A percentile compares a stretch with the other conserved stretches of the same genome.
These are phyloP conservation scores for Papilio machaon DNA, from an alignment of 1,140 invertebrate species.

Conservation along the genomic window DNA sequence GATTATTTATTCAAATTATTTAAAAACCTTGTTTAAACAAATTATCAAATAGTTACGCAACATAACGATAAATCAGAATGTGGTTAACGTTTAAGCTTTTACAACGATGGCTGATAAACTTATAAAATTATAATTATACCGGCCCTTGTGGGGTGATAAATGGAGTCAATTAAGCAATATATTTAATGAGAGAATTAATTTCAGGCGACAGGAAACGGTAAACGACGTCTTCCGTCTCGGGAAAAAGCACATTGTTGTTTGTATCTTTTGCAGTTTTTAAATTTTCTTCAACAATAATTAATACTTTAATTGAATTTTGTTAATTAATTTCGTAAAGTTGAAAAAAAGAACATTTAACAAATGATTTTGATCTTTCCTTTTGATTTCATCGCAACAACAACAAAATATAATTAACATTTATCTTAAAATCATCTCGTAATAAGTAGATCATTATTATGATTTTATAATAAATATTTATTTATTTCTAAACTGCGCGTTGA, in stretches of 20 bases:
- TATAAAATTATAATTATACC: background rate
- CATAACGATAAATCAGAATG: background rate
- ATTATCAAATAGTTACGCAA: background rate
- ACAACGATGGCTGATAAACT: background rate
- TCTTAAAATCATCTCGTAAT: too few relatives aligned
- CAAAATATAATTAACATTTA: too few relatives aligned
- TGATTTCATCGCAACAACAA: too few relatives aligned
- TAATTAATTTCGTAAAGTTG: background rate
- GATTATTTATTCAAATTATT: background rate
- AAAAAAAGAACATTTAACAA: background rate
- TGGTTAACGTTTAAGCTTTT: background rate
- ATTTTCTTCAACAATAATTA: background rate
- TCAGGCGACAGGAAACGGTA: slow-evolving; percentile 14
- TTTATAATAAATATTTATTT: too few relatives aligned
- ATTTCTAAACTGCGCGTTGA: too few relatives aligned
- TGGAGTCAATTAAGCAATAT: slow-evolving; percentile 18
- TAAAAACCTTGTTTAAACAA: background rate
- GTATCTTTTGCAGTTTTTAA: background rate
- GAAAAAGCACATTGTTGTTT: background rate
- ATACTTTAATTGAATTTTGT: background rate
- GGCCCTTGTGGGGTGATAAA: background rate
- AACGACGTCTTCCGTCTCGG: slow-evolving; percentile 10
- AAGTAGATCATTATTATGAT: too few relatives aligned
- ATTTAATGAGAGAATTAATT: slow-evolving; percentile 25
- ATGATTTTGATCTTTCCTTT: too few relatives aligned